Conservation (phyloP, 2,888 invertebrate genomes). For the Lepidochrysops patricia region DNA sequence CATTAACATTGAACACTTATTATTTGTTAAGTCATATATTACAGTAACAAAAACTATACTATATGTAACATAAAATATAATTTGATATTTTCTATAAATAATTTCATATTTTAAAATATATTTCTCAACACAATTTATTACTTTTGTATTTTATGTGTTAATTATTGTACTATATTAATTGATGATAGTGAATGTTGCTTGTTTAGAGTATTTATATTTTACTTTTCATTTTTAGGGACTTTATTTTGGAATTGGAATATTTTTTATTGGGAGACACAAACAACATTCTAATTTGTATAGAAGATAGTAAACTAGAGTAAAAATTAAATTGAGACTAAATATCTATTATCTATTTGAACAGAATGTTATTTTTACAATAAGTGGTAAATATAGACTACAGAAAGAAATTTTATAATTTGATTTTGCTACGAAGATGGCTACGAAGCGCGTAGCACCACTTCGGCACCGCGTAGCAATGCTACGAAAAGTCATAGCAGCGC, state of each 20-base stretch:
- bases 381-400: too few species aligned
- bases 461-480: not conserved
- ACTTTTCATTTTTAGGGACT: too few species aligned
- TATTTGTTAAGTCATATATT: not conserved
- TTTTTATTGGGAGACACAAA: too few species aligned
- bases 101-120: not conserved
- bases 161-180: constrained; percentile 8
- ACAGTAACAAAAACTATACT: not conserved
- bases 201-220: not conserved
- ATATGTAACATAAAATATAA: not conserved
- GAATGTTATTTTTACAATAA: too few species aligned
- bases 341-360: too few species aligned
- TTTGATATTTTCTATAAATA: not conserved
- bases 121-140: not conserved
- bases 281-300: too few species aligned
- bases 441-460: not conserved
- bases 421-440: too few species aligned
- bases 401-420: not conserved
- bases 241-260: too few species aligned
- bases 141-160: not conserved
- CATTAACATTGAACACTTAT: not conserved
- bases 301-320: too few species aligned
- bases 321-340: too few species aligned
- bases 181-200: not conserved
- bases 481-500: not conserved